Base-by-base conservation (phyloP, 2,888 invertebrate genomes). In the Antitype chi region DNA sequence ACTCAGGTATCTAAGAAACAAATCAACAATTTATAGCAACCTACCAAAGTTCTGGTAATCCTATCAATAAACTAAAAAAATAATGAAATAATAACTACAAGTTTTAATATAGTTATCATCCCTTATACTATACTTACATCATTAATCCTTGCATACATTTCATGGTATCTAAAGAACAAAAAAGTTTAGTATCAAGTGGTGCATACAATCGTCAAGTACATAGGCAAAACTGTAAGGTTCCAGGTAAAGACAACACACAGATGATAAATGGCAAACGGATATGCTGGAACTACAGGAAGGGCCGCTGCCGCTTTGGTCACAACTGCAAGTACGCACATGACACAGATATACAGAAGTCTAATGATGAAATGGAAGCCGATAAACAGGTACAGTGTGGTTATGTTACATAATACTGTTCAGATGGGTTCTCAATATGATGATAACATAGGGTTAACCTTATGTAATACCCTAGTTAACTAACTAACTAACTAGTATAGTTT, bases 321-420 rank as follows among this genome's bases (percentile, higher is more conserved):
- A 99, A 98, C 90, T 99, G 99, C 93, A 98, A 98, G 88, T 99
- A 98, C 94, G 99, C 99, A 0, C 99, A 99, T 93, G 99, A 99
- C 90, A 98, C 98, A 0, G 99, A 99, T 92, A 95, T 99, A 81
- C 98, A 98, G 91, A 97, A 97, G 89, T 96, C 97, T 66, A 92
- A 95, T 47, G 97, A 97, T 71, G 97, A 98, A 89, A 92, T 97
- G 52, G 97, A 97, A 85, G 95, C 94, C 32, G 97, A 97, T 67
- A 97, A 97, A 89, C 94, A 95, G 95, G 97, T 82, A 75, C 8
- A 49, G n/a, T 57, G 1, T 43, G 4, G 23, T 57, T 5, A 32
- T 43, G 63, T 47, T 55, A 38, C 38, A 5, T 38, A 28, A 20
- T 25, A n/a, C 52, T 38, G 28, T 74, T 13, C 5, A 0, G 43